Evolutionary conservation across 2,113 vertebrate genomes (phyloP), one percentile per base, ranked within the genome.

Genomic region (Tichodroma muraria): DNA sequence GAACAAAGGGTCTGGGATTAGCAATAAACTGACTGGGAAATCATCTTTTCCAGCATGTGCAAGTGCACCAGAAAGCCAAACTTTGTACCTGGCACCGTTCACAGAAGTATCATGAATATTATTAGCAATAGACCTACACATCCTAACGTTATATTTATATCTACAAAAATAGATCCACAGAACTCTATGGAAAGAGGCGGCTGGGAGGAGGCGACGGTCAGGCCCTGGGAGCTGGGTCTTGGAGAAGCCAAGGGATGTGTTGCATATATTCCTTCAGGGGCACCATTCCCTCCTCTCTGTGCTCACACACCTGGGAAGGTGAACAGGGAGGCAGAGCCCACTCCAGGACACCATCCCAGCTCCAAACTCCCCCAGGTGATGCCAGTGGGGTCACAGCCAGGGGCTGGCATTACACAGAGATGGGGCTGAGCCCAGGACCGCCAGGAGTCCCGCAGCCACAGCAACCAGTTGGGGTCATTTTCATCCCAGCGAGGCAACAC

Each of bases 101-200:
- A 94, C 97, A 97, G 96, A 96, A 97, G 93, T 92, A 95, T 96
- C 94, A 82, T 38, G 95, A 97, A 61, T 93, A 96, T 95, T 96
- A 96, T 96, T 96, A 97, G 95, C 8, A 88, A 72, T 59, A 95
- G 85, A 54, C 69, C 90, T 97, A 97, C 91, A 95, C 88, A 70
- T 96, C 92, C 94, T 97, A 97, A 78, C 44, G 27, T 80, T 90
- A 96, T 93, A 97, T 96, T 95, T 97, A 85, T 97, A 97, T 88
- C 81, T 97, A 98, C 97, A 98, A 98, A 98, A 98, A 98, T 97
- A 98, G 95, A 98, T 97, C 96, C 95, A 97, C 97, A 91, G 89
- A 95, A 98, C 95, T 98, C 95, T 97, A 95, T 50, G 60, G 60
- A 60, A 95, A 79, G 96, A 91, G 83, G 93, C 38, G 65, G 95